These are phyloP conservation scores for Eilema griseolum DNA, from an alignment of 2,888 invertebrate genomes.

Conservation along the genomic window DNA sequence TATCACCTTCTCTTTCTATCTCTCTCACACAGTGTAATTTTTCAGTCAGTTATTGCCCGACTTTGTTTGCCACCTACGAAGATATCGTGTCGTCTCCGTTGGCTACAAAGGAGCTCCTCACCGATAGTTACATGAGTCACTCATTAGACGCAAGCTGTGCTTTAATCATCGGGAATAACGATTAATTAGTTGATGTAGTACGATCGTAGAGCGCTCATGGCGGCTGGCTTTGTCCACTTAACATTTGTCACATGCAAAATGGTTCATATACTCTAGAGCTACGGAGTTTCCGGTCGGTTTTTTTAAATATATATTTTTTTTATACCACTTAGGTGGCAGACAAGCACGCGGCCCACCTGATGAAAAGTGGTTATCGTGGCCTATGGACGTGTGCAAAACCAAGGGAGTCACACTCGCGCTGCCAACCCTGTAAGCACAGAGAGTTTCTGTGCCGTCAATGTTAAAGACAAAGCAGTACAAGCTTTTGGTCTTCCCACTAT, in stretches of 20 bases:
- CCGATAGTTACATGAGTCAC: constrained; percentile 77
- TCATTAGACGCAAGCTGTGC: constrained; percentile 86
- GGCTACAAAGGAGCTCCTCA: constrained; percentile 31
- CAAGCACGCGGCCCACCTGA: too few relatives aligned
- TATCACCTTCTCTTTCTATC: too few relatives aligned
- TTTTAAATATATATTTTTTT: background rate
- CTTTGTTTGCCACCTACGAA: background rate
- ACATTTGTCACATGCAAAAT: constrained; percentile 50
- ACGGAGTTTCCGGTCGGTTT: background rate
- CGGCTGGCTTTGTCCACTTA: constrained; percentile 73
- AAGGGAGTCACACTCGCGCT: too few relatives aligned
- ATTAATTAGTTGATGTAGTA: constrained; percentile 80
- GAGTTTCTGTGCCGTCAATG: too few relatives aligned
- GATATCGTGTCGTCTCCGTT: constrained; percentile 29
- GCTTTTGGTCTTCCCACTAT: too few relatives aligned
- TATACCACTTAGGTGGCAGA: too few relatives aligned
- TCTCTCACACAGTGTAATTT: too few relatives aligned
- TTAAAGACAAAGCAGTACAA: too few relatives aligned
- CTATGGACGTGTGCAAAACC: too few relatives aligned
- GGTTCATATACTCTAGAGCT: constrained; percentile 3
- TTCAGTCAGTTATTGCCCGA: background rate
- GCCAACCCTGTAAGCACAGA: too few relatives aligned
- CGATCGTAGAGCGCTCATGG: constrained; percentile 60
- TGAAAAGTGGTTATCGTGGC: too few relatives aligned
- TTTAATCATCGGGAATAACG: constrained; percentile 85